Base-by-base conservation (phyloP, 2,888 invertebrate species). In the Drosophila mimetica region DNA sequence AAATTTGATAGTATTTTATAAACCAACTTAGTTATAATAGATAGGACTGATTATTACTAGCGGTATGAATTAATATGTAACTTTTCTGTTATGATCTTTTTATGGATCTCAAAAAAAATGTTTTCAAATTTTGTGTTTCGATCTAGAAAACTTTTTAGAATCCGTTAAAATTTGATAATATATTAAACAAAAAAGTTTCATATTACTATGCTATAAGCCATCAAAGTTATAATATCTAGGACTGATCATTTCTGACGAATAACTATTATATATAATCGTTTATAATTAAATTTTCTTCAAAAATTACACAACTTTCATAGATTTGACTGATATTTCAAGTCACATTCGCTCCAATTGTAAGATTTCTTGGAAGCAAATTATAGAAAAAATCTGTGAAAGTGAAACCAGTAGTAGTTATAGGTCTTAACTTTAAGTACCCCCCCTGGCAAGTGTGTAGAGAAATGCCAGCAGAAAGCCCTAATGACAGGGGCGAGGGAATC, bases 401-500 rank as follows among this genome's bases (percentile, higher is more conserved):
- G 46, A 55, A 55, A 46, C 18, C 13, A 11, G 32, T 16, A 46
- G 32, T 16, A 46, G 37, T 22, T 16, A 46, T 57, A 32, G 46
- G 14, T 7, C 7, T 57, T 48, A 22, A 30, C 46, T 18, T 11
- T 30, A 46, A 55, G 46, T 44, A 22, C 55, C 55, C 8, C 55
- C 8, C 57, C 16, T 28, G 9, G 51, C 16, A 34, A 60, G 55
- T 39, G 60, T 20, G 55, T 37, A 18, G 39, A 37, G 37, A 57
- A 57, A 57, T 28, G 28, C 13, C 32, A 34, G 48, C 14, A 20
- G 28, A 58, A 73, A 59, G 32, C 52, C 48, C 50, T 71, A 71
- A 71, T 71, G 71, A 63, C 63, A 71, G 41, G 39, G 60, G 20
- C 47, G 70, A 59, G 57, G 51, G 70, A 61, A 63, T 61, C 57